phyloP scores from a whole-genome alignment of 2,113 vertebrate species.

The Alaudala cheleensis region DNA sequence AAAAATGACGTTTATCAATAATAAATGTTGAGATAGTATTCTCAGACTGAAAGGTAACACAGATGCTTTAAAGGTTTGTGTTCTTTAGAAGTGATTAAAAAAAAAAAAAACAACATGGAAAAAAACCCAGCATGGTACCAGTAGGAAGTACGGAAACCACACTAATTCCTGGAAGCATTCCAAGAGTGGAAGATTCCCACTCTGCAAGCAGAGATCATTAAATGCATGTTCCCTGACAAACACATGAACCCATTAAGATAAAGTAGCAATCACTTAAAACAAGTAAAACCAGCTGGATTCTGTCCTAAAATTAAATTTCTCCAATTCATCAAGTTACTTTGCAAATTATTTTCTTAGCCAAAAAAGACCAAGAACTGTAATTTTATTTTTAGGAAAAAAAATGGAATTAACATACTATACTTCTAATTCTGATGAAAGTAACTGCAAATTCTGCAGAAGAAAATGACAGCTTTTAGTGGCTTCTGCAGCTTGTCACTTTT shows the following conservation, averaged over 20 bases:
- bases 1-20: conserved; percentile 58
- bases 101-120: neutral
- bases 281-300: neutral
- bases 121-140: neutral
- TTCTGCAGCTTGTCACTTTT: neutral
- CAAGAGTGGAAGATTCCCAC: neutral
- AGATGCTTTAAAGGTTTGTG: neutral
- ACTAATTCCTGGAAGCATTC: neutral
- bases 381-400: neutral
- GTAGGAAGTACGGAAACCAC: neutral
- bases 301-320: neutral
- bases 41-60: neutral
- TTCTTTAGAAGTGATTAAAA: neutral
- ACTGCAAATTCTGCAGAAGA: neutral
- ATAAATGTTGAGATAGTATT: conserved; percentile 12
- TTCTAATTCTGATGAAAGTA: neutral
- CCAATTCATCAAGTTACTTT: neutral
- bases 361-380: neutral
- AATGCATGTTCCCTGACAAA: neutral
- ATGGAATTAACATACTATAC: neutral
- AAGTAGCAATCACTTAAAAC: neutral
- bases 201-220: neutral
- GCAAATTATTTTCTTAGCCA: neutral
- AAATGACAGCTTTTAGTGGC: neutral
- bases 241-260: neutral